These are phyloP conservation scores for Acinonyx jubatus DNA, from an alignment of 2,113 vertebrate species.

Conservation along the genomic window DNA sequence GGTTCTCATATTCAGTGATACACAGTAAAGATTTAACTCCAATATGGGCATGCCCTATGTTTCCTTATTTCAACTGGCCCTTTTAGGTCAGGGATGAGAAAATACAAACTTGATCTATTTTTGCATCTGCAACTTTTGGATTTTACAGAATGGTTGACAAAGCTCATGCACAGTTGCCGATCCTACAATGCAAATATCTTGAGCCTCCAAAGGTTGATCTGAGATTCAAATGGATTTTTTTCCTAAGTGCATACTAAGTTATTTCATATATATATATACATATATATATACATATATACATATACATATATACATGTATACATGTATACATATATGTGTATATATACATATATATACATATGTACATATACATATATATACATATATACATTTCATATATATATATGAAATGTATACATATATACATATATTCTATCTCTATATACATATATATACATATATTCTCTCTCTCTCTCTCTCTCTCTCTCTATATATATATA, in stretches of 20 bases:
- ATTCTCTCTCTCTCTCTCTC: too few relatives aligned
- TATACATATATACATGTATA: too few relatives aligned
- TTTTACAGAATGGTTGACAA: not conserved
- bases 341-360: too few relatives aligned
- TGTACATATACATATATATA: too few relatives aligned
- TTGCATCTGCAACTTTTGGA: not conserved
- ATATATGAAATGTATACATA: too few relatives aligned
- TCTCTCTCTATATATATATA: too few relatives aligned
- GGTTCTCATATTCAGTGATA: not conserved
- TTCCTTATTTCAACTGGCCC: not conserved
- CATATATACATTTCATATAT: too few relatives aligned
- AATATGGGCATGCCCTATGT: not conserved
- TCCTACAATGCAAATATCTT: not conserved
- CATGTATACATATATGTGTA: fast-evolving
- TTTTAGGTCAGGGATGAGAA: not conserved
- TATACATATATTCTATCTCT: too few relatives aligned
- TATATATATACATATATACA: too few relatives aligned
- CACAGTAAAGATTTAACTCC: not conserved
- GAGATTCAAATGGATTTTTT: not conserved
- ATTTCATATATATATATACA: not conserved
- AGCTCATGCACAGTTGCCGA: not conserved
- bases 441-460: too few relatives aligned
- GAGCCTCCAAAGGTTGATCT: not conserved
- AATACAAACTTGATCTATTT: not conserved
- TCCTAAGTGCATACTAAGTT: not conserved